Evolutionary conservation across 2,797 vertebrate genomes (phyloP), one percentile per base, ranked within the genome.

Genomic region (Gila robusta): DNA sequence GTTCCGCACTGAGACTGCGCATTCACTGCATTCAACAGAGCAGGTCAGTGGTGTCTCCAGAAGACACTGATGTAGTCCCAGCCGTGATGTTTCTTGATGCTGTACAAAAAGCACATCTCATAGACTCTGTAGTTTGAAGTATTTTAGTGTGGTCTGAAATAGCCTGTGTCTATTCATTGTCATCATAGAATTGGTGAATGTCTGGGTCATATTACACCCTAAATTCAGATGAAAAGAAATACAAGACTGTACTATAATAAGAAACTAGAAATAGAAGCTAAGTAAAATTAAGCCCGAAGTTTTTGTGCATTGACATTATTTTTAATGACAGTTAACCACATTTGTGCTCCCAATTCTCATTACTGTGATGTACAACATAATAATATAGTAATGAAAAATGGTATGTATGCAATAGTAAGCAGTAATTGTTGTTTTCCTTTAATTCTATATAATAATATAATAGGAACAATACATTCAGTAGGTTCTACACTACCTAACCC

Each of bases 1-100:
- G 54, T 86, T 86, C 79, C 87, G 79, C 80, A 79, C 82, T 76
- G 83, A 86, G 44, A 86, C 83, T 89, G 87, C 81, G 88, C 88
- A 89, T 78, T 82, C 80, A 69, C 72, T 52, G 79, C 82, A 70
- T 73, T 86, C 70, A 89, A 86, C 35, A 69, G 54, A 81, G 35
- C 56, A 54, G 59, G 70, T 87, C 64, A 54, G 14, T 70, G 44
- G 21, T 26, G 82, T 67, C 82, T 67, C 44, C 83, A 35, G 12
- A 11, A 84, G 32, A 54, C 56, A 39, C 81, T 35, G 52, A 56
- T 84, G 35, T 56, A 9, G 52, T 64, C 62, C 62, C 62, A 28
- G 62, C 26, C 62, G 62, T 28, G 5, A 41, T 32, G 49, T 44
- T 72, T 62, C 10, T 81, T 16, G 14, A 54, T 26, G 47, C 32